Conservation (phyloP, 1,140 invertebrate species). For the Euglossa dilemma region DNA sequence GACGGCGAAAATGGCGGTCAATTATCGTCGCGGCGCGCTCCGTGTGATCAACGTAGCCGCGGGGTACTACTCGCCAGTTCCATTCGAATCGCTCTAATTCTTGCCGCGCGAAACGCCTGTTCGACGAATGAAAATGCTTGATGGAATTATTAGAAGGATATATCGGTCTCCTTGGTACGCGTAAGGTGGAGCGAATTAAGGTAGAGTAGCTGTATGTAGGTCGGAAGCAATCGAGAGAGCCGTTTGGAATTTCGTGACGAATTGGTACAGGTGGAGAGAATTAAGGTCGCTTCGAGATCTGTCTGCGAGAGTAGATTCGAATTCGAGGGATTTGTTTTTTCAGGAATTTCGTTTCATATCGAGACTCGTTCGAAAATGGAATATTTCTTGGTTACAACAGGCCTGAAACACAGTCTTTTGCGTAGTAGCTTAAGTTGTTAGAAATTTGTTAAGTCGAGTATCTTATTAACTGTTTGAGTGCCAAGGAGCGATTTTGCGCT, state of each 20-base stretch:
- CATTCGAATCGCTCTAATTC: conserved; percentile 38
- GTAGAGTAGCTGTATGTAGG: neutral
- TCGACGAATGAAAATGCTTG: neutral
- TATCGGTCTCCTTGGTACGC: neutral
- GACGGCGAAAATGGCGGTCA: neutral
- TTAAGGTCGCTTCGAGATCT: neutral
- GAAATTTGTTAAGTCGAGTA: too few relatives aligned
- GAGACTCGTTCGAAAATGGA: too few relatives aligned
- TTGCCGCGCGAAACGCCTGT: neutral
- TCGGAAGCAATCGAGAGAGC: neutral
- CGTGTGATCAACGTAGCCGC: neutral
- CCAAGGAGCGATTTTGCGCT: too few relatives aligned
- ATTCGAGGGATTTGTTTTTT: neutral
- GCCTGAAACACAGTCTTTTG: too few relatives aligned
- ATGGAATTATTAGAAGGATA: neutral
- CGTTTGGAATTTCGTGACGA: neutral
- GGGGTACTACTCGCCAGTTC: neutral
- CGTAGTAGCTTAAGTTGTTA: too few relatives aligned
- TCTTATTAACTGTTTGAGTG: too few relatives aligned
- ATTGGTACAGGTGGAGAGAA: neutral
- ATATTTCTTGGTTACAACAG: too few relatives aligned
- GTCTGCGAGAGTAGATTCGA: neutral
- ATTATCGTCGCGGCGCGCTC: neutral
- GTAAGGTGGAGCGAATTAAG: neutral
- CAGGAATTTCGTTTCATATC: too few relatives aligned